Percentiles rank a stretch among this genome's conserved stretches.
These are phyloP conservation scores for Actinopyga echinites DNA, from an alignment of 53 echinoderm and acorn worm genomes.

Conservation along the genomic window DNA sequence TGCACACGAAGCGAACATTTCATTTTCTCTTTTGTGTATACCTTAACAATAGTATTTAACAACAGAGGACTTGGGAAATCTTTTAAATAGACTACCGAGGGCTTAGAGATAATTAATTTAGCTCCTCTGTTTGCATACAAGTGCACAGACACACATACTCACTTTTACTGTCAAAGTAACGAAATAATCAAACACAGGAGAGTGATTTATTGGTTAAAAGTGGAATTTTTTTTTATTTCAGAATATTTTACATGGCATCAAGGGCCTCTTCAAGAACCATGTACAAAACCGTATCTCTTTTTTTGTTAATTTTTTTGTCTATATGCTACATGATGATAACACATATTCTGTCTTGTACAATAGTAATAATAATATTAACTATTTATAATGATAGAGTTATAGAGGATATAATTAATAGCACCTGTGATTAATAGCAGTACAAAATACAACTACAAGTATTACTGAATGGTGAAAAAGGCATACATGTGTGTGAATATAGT, in stretches of 20 bases:
- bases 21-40: too few relatives aligned
- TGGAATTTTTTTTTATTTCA: constrained; percentile 26
- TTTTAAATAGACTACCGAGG: too few relatives aligned
- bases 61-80: too few relatives aligned
- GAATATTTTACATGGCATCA: constrained; percentile 47
- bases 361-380: not conserved
- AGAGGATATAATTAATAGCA: constrained; percentile 16
- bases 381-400: constrained; percentile 15
- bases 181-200: not conserved
- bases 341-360: too few relatives aligned
- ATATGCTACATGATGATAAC: too few relatives aligned
- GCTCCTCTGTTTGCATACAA: too few relatives aligned
- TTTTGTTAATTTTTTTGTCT: not conserved
- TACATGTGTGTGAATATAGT: constrained; percentile 19
- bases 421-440: constrained; percentile 28
- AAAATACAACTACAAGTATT: constrained; percentile 18
- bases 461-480: constrained; percentile 7
- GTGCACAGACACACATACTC: too few relatives aligned
- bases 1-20: too few relatives aligned
- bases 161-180: not conserved
- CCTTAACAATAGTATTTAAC: too few relatives aligned
- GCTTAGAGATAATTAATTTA: too few relatives aligned
- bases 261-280: constrained; percentile 42
- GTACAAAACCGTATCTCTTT: not conserved
- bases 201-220: constrained; percentile 16